Conservation (phyloP, 2,113 vertebrate genomes). For the Rhabdomys dilectus region DNA sequence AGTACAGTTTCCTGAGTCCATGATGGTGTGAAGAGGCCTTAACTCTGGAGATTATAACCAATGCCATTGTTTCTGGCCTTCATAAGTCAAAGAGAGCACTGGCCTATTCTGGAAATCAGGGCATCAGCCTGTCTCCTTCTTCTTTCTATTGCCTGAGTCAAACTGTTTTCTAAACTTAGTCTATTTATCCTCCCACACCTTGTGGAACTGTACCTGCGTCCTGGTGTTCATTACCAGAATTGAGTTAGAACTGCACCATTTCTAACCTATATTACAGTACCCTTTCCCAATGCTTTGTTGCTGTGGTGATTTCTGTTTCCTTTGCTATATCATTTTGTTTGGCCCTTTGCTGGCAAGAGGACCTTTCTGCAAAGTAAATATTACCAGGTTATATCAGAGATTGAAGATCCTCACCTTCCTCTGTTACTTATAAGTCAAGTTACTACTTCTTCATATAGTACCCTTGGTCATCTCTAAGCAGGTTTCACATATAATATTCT, state of each 20-base stretch:
- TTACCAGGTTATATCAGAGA: not conserved
- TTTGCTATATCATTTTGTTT: not conserved
- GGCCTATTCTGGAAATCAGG: not conserved
- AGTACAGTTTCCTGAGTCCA: not conserved
- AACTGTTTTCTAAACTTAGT: not conserved
- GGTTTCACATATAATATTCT: not conserved
- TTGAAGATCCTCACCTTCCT: not conserved
- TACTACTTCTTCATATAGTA: not conserved
- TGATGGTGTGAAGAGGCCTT: not conserved
- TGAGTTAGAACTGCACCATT: not conserved
- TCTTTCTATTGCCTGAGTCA: not conserved
- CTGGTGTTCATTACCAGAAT: not conserved
- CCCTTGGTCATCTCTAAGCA: not conserved
- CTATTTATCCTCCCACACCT: not conserved
- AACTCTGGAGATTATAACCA: not conserved
- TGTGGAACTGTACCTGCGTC: not conserved
- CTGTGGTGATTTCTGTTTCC: not conserved
- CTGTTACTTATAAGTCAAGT: not conserved
- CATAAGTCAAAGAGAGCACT: not conserved
- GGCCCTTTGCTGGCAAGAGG: not conserved
- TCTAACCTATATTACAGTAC: not conserved
- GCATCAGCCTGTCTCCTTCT: not conserved
- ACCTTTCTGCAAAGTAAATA: not conserved
- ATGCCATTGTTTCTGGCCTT: not conserved
- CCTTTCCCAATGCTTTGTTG: fast-evolving